These are phyloP conservation scores for Norana najaformis DNA, from an alignment of 2,888 invertebrate genomes.

Conservation along the genomic window DNA sequence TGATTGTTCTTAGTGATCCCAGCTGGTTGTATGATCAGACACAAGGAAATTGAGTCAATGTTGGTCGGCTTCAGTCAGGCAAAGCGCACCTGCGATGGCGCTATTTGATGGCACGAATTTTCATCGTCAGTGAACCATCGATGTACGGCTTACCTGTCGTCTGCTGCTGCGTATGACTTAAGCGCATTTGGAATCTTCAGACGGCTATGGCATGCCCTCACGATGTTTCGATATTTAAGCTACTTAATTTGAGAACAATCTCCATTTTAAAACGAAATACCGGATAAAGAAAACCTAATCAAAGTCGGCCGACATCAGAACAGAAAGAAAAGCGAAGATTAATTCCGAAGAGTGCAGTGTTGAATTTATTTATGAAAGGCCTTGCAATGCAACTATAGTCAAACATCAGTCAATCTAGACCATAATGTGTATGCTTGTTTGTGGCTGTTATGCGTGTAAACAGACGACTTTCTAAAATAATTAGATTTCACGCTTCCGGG, in stretches of 20 bases:
- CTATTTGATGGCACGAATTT: neutral
- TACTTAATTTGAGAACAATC: neutral
- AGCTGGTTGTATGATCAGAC: neutral
- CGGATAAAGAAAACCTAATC: neutral
- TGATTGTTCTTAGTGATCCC: neutral
- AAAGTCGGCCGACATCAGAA: too few relatives aligned
- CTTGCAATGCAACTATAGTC: too few relatives aligned
- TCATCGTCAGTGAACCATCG: neutral
- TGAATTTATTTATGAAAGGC: too few relatives aligned
- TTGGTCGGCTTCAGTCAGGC: neutral
- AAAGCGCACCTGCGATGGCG: neutral
- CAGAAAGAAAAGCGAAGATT: too few relatives aligned
- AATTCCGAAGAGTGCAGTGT: too few relatives aligned
- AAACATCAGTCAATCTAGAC: too few relatives aligned
- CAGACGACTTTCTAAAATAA: too few relatives aligned
- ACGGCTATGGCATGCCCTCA: neutral
- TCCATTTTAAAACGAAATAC: neutral
- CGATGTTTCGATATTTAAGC: neutral
- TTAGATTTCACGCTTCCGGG: too few relatives aligned
- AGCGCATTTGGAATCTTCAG: neutral
- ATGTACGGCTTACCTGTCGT: neutral
- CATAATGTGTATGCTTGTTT: too few relatives aligned
- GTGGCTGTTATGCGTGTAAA: too few relatives aligned
- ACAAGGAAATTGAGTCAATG: neutral
- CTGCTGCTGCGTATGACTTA: neutral